Base-by-base conservation (phyloP, 1,140 invertebrate genomes). In the Calliopsis andreniformis region DNA sequence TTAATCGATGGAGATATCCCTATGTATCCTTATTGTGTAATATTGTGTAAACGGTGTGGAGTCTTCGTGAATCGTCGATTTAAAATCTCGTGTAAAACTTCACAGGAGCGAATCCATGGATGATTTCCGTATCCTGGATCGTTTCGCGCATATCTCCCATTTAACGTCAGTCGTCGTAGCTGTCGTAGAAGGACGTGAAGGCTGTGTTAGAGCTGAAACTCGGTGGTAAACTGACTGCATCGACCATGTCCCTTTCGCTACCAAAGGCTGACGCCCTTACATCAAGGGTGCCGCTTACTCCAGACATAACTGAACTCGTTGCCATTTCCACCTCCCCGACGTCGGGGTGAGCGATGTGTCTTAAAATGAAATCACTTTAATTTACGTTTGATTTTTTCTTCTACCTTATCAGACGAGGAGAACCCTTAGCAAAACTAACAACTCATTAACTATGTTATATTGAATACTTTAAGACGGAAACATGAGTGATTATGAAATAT, bases 161-260 rank as follows among this genome's bases (percentile, higher is more conserved):
- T 16, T 82, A 56, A 3, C 6, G 84, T 30, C 86, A 78, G 64
- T 91, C 91, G 5, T 84, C 86, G 70, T 92, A 90, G 78, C 92
- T 93, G 23, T 94, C 95, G 56, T 95, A 94, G 86, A 95, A 95
- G 0, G 95, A 95, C 0, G 95, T 95, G 83, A 95, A 95, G 32
- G 94, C 95, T 20, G 95, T 95, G 76, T 95, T 94, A 25, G 94
- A 93, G 75, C 94, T 95, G 20, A 91, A 86, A 72, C 90, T 91
- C 25, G 91, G 71, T n/a, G 88, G 89, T 56, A 90, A 73, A 58
- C 87, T 89, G n/a, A 81, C 86, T 2, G 86, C 85, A 45, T 92
- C 90, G 79, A 91, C 87, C 0, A 88, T 87, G 77, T 91, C 90
- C 10, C 88, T 80, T 51, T 92, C 90, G 64, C 87, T 91, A 16